Percentiles rank a stretch among this genome's conserved stretches.
These are phyloP conservation scores for Cossypha dichroa DNA, from an alignment of 2,797 vertebrate species.

Conservation along the genomic window DNA sequence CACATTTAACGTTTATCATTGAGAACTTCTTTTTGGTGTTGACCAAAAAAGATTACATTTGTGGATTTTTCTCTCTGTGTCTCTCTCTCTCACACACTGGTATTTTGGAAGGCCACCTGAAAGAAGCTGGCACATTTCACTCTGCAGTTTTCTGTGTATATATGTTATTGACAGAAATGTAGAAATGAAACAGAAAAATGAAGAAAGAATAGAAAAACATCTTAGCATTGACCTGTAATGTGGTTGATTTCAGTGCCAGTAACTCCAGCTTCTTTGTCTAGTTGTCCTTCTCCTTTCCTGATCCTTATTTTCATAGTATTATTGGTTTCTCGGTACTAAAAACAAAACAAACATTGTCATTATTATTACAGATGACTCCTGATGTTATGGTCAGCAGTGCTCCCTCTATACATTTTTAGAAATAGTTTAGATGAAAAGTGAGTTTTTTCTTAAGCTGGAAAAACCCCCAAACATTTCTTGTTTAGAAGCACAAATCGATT, in stretches of 20 bases:
- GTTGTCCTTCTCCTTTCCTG: not conserved
- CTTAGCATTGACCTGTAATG: not conserved
- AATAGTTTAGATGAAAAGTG: not conserved
- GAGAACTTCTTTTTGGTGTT: not conserved
- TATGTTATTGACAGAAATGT: not conserved
- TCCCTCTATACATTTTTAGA: not conserved
- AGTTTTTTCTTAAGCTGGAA: not conserved
- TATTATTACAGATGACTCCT: not conserved
- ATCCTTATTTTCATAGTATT: not conserved
- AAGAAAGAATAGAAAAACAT: not conserved
- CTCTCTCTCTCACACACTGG: not conserved
- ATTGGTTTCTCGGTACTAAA: not conserved
- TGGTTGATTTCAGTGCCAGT: not conserved
- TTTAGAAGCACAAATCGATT: not conserved
- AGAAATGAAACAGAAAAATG: not conserved
- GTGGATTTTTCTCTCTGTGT: not conserved
- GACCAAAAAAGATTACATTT: not conserved
- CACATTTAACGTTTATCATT: not conserved
- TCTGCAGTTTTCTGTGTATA: not conserved
- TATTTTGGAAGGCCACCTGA: not conserved
- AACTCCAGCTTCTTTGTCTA: not conserved
- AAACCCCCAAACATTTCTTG: fast-evolving
- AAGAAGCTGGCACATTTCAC: not conserved
- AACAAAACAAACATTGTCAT: not conserved
- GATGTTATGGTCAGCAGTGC: not conserved